A percentile compares a stretch with the other conserved stretches of the same genome.
phyloP scores from a whole-genome alignment of 2,797 vertebrate genomes.

The Sebastes minor region DNA sequence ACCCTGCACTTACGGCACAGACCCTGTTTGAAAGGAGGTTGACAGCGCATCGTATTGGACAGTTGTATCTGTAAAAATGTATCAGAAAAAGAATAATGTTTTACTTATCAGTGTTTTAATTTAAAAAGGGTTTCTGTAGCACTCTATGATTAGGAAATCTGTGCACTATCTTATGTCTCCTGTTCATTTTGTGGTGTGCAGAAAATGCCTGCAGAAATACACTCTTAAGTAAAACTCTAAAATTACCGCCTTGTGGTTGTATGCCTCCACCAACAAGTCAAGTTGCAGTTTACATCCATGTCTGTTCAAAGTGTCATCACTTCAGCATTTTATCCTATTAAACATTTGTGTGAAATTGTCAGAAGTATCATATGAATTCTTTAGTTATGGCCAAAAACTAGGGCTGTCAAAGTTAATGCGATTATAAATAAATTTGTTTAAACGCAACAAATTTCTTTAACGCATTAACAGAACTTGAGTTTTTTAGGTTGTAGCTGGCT shows the following conservation, averaged over 20 bases:
- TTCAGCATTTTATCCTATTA: no score
- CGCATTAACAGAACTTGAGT: accelerated
- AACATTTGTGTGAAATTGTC: no score
- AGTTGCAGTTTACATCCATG: no score
- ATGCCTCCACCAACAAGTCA: no score
- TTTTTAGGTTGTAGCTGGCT: accelerated
- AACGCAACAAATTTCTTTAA: no score
- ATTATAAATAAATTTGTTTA: no score
- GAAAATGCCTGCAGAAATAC: neutral
- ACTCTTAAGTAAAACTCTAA: neutral
- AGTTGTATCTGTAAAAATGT: slow-evolving; percentile 8
- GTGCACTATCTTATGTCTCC: neutral
- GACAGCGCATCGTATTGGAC: slow-evolving; percentile 40
- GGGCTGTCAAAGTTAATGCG: no score
- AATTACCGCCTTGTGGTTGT: no score
- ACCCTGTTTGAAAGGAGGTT: slow-evolving; percentile 47
- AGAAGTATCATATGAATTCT: no score
- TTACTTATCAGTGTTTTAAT: slow-evolving; percentile 9
- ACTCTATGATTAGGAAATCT: neutral
- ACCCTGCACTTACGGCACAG: slow-evolving; percentile 53
- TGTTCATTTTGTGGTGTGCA: neutral
- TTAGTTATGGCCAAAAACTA: no score
- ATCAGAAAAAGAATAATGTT: slow-evolving; percentile 12
- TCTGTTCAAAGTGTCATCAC: no score
- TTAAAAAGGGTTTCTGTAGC: neutral